Evolutionary conservation across 92 coral and sea anemone species (phyloP).

Genomic region (Nematostella vectensis): DNA sequence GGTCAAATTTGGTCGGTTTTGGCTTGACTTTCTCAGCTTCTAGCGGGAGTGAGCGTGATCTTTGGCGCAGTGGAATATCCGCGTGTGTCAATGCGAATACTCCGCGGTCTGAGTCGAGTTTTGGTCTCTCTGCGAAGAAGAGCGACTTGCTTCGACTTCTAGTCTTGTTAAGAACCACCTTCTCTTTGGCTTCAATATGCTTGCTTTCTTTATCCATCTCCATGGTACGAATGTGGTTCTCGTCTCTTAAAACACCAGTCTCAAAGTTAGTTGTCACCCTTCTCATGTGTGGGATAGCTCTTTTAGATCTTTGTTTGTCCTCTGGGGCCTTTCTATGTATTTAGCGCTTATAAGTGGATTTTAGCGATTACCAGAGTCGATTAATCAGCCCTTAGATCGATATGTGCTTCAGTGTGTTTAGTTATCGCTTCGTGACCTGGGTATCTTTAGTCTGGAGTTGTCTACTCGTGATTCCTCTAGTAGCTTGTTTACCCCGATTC

Average conservation of each 20-base stretch:
- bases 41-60: slow-evolving; percentile 49
- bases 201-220: neutral
- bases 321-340: neutral
- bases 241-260: neutral
- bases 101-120: slow-evolving; percentile 42
- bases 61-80: slow-evolving; percentile 54
- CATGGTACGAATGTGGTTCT: neutral
- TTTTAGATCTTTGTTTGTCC: neutral
- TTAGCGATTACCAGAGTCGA: neutral
- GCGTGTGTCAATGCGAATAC: slow-evolving; percentile 71
- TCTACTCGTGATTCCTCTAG: too few relatives aligned
- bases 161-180: neutral
- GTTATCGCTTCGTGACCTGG: too few relatives aligned
- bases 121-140: slow-evolving; percentile 44
- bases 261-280: neutral
- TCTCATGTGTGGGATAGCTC: neutral
- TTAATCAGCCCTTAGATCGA: neutral
- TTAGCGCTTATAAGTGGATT: neutral
- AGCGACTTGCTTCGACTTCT: slow-evolving; percentile 39
- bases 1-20: slow-evolving; percentile 23
- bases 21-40: slow-evolving; percentile 26
- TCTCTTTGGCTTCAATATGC: slow-evolving; percentile 1
- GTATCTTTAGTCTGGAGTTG: too few relatives aligned
- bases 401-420: too few relatives aligned
- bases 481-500: too few relatives aligned